Base-by-base conservation (phyloP, 2,113 vertebrate genomes). In the Tamias sibiricus region DNA sequence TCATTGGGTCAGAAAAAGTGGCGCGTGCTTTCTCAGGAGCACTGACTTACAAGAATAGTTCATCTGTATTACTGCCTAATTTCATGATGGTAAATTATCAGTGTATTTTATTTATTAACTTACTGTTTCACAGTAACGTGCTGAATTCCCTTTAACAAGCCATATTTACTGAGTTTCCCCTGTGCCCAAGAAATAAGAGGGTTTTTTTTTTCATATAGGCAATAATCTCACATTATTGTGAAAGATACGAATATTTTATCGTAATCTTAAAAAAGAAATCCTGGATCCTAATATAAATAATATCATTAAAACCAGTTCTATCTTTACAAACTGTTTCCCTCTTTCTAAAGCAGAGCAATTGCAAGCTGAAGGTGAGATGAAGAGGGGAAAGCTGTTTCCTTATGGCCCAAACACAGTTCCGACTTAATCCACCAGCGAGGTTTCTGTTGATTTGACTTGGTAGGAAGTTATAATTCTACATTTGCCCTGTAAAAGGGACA, bases 161-260 rank as follows among this genome's bases (percentile, higher is more conserved):
- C 28, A 35, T 75, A 66, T 66, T 85, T 94, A 54, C 69, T 69
- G 49, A 87, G 47, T 24, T 86, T 28, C 75, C 16, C 87, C 16
- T 69, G 30, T 90, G 75, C 30, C 7, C 30, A 75, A 88, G 66
- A 28, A 20, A 88, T 42, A 54, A n/a, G 42, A n/a, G 30, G 35
- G 7, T 35, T 20, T 40, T 76, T 91, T 79, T 88, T 80, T 49
- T 32, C 59, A 80, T 62, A 16, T 24, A 40, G 32, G 9, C 32
- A 90, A 47, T 69, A 85, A 88, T 91, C n/a, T 52, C 35, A 71
- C 13, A 47, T 81, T 94, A 96, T n/a, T 96, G 32, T 88, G 74
- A 91, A 91, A 87, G 8, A 44, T 74, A 40, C 8, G 7, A 84
- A 62, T 83, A 47, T 20, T 88, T 22, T 76, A 30, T 47, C 14